phyloP scores from a whole-genome alignment of 2,888 invertebrate genomes.

The Diarsia dahlii region DNA sequence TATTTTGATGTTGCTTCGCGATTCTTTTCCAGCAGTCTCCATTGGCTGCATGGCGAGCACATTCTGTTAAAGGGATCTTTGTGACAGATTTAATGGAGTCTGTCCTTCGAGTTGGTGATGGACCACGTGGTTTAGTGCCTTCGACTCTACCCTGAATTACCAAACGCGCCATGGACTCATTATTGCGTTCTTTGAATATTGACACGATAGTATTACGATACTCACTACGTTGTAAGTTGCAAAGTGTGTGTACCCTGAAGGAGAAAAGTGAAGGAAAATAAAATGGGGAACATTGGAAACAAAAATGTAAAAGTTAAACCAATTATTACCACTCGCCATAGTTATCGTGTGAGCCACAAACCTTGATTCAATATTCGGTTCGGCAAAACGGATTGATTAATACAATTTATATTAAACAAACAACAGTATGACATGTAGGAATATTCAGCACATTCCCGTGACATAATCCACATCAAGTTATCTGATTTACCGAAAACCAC shows the following conservation, averaged over 20 bases:
- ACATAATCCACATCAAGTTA: slow-evolving; percentile 11
- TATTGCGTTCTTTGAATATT: too few relatives aligned
- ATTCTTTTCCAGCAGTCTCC: too few relatives aligned
- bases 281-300: neutral
- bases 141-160: too few relatives aligned
- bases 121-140: too few relatives aligned
- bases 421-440: neutral
- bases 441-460: slow-evolving; percentile 5
- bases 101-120: too few relatives aligned
- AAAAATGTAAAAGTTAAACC: neutral
- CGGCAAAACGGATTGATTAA: neutral
- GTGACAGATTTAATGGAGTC: too few relatives aligned
- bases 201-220: neutral
- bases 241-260: too few relatives aligned
- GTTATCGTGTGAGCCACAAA: neutral
- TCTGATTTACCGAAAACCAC: slow-evolving; percentile 36
- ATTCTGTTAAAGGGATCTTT: too few relatives aligned
- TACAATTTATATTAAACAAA: slow-evolving; percentile 5
- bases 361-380: neutral
- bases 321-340: neutral
- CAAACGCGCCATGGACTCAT: too few relatives aligned
- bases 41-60: too few relatives aligned
- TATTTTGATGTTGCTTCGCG: too few relatives aligned
- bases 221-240: neutral
- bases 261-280: neutral